Evolutionary conservation across 2,113 vertebrate genomes (phyloP), one percentile per base, ranked within the genome.

Genomic region (Tympanuchus pallidicinctus): DNA sequence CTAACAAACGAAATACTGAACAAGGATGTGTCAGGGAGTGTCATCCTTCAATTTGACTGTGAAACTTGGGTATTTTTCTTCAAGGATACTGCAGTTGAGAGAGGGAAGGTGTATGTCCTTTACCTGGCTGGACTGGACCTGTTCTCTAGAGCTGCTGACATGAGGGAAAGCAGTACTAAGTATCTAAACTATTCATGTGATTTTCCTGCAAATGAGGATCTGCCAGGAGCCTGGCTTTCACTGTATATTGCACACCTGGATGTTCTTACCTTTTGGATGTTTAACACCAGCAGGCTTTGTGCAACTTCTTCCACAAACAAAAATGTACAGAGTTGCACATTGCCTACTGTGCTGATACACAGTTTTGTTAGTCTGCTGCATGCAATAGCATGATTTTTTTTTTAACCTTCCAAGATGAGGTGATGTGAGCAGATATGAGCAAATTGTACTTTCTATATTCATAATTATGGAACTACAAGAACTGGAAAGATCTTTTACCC

Each of bases 191-290:
- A n/a, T 1, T 0, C 10, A 20, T 5, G 14, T 56, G 52, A 66
- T 70, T 61, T 4, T 42, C 2, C 50, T 66, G 36, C 32, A 74
- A 43, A 65, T 0, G 0, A 56, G 40, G 36, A 82, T 50, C 38
- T 76, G 56, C 69, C 47, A 60, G 36, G 77, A 91, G 36, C 63
- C 11, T 7, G 12, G 22, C 27, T 76, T 28, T 67, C 19, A 11
- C 42, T 83, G 59, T 6, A 40, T 2, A 69, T 28, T 19, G 11
- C 6, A 10, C 28, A 22, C 24, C 59, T 45, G 15, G 38, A 5
- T 83, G 50, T 73, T 89, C 69, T 72, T 94, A 70, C 34, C 45
- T 85, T 88, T 79, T 59, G 69, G 71, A 66, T 87, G 71, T 24
- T 80, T 57, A 73, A 43, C 45, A 70, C 18, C 48, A 87, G 63